These are phyloP conservation scores for Galemys pyrenaicus DNA, from an alignment of 2,113 vertebrate species.

Conservation along the genomic window DNA sequence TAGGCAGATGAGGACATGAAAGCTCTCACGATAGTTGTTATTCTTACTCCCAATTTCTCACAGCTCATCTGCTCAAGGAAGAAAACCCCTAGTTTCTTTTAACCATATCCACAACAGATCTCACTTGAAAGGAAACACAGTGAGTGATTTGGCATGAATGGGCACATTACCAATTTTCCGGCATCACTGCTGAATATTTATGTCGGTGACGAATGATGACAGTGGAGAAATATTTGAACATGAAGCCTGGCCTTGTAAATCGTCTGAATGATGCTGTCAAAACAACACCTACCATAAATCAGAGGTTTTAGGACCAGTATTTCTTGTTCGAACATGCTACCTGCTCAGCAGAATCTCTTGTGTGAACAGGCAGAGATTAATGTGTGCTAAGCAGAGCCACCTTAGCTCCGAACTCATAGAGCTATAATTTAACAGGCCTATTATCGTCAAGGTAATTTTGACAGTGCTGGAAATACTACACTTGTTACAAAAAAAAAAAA, in stretches of 20 bases:
- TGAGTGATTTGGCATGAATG: slow-evolving; percentile 79
- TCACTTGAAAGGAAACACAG: slow-evolving; percentile 67
- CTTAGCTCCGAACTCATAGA: slow-evolving; percentile 84
- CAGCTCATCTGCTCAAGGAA: slow-evolving; percentile 79
- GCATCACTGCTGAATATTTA: slow-evolving; percentile 82
- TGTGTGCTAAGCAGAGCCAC: slow-evolving; percentile 79
- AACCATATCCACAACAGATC: slow-evolving; percentile 77
- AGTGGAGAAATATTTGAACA: slow-evolving; percentile 84
- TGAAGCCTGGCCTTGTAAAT: slow-evolving; percentile 84
- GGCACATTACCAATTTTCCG: slow-evolving; percentile 82
- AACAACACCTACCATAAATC: slow-evolving; percentile 88
- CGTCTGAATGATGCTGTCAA: slow-evolving; percentile 81
- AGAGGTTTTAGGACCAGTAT: slow-evolving; percentile 85
- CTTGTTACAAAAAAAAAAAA: slow-evolving; percentile 75
- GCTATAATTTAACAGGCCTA: slow-evolving; percentile 85
- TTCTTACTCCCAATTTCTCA: slow-evolving; percentile 67
- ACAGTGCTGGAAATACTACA: slow-evolving; percentile 81
- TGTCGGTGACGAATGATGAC: slow-evolving; percentile 83
- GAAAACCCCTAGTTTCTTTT: slow-evolving; percentile 59
- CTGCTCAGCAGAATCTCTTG: slow-evolving; percentile 86
- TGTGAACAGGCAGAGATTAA: slow-evolving; percentile 86
- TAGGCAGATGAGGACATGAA: slow-evolving; percentile 59
- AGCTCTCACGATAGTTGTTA: slow-evolving; percentile 69
- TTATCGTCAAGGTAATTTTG: slow-evolving; percentile 85
- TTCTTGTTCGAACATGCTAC: slow-evolving; percentile 88